phyloP scores from a whole-genome alignment of 1,140 invertebrate species.

The Sinonovacula constricta region DNA sequence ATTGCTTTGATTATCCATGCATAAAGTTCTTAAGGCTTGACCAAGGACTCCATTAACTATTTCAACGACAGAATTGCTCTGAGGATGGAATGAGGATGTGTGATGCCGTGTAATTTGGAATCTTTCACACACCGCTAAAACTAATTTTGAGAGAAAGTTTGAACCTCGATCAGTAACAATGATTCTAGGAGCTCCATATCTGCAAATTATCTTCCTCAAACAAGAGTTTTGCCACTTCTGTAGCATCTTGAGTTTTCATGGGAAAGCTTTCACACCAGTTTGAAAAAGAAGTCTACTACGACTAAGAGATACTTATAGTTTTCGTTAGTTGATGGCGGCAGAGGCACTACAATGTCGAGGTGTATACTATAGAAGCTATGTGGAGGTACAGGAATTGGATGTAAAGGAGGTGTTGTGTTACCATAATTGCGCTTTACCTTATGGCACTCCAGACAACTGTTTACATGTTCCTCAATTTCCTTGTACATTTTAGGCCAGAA shows the following conservation, averaged over 20 bases:
- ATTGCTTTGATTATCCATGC: slow-evolving; percentile 24
- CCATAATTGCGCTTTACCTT: slow-evolving; percentile 21
- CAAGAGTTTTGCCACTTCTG: slow-evolving; percentile 50
- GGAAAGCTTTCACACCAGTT: slow-evolving; percentile 56
- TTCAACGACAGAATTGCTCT: neutral
- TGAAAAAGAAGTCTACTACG: slow-evolving; percentile 53
- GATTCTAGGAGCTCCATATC: slow-evolving; percentile 48
- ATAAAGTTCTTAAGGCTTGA: neutral
- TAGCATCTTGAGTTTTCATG: slow-evolving; percentile 41
- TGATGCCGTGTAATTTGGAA: neutral
- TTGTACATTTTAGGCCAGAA: slow-evolving; percentile 53
- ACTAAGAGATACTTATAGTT: slow-evolving; percentile 57
- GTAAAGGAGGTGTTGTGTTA: slow-evolving; percentile 20
- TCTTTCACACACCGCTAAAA: slow-evolving; percentile 47
- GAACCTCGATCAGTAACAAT: slow-evolving; percentile 55
- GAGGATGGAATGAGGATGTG: neutral
- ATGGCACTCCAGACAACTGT: slow-evolving; percentile 46
- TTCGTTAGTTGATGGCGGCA: slow-evolving; percentile 40
- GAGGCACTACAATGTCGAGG: slow-evolving; percentile 57
- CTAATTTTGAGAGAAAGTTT: slow-evolving; percentile 57
- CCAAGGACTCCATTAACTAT: neutral
- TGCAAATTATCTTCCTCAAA: slow-evolving; percentile 55
- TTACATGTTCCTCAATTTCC: slow-evolving; percentile 48
- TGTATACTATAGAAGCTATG: slow-evolving; percentile 51
- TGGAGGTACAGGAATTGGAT: slow-evolving; percentile 41